A percentile compares a stretch with the other conserved stretches of the same genome.
phyloP scores from a whole-genome alignment of 2,888 invertebrate genomes.

The Camptogramma bilineatum region DNA sequence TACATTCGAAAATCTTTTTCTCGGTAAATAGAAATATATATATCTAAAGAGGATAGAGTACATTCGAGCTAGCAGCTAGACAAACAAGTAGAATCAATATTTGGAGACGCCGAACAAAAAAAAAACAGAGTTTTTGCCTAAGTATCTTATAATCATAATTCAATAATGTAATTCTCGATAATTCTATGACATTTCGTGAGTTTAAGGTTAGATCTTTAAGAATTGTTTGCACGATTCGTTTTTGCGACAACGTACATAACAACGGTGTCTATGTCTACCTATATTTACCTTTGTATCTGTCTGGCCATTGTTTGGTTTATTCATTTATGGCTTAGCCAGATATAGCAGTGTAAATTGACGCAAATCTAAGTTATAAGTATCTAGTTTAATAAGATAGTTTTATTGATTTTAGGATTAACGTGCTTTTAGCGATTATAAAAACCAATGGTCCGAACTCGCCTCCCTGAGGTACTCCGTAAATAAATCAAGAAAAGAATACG shows the following conservation, averaged over 20 bases:
- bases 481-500: constrained; percentile 3
- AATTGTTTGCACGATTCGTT: not conserved
- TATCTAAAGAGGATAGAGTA: not conserved
- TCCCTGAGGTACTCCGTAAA: constrained; percentile 19
- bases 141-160: not conserved
- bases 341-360: constrained; percentile 20
- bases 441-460: constrained; percentile 11
- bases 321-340: constrained; percentile 16
- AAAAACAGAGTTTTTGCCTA: constrained; percentile 1
- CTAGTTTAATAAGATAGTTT: constrained; percentile 9
- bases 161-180: not conserved
- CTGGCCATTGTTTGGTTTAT: constrained; percentile 6
- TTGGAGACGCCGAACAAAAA: constrained; percentile 8
- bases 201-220: not conserved
- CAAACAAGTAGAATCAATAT: constrained; percentile 1
- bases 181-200: constrained; percentile 1
- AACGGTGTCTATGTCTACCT: constrained; percentile 5
- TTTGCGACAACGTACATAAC: constrained; percentile 7
- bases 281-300: constrained; percentile 10
- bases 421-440: constrained; percentile 5
- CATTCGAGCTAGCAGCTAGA: not conserved
- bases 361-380: constrained; percentile 9
- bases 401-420: not conserved
- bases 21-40: not conserved
- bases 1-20: not conserved